Conservation (phyloP, 2,113 vertebrate genomes). For the Puma concolor region DNA sequence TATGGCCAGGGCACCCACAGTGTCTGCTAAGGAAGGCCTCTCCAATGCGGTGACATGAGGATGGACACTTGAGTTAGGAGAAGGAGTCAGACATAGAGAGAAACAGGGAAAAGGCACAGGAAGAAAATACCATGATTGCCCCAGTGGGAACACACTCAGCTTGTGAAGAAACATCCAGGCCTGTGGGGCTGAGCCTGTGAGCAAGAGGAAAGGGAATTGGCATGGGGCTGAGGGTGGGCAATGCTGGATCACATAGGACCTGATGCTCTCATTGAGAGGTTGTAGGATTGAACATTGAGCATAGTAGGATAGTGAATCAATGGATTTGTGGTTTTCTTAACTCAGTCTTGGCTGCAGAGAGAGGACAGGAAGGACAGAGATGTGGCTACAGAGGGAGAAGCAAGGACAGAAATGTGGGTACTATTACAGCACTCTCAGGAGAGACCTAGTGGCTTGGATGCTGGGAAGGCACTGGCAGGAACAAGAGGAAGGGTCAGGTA, state of each 20-base stretch:
- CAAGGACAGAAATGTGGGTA: background rate
- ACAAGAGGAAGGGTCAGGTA: background rate
- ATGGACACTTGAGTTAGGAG: too few relatives aligned
- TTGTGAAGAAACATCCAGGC: background rate
- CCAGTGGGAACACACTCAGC: background rate
- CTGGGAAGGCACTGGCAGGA: background rate
- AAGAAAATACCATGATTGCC: background rate
- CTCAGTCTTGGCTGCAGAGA: background rate
- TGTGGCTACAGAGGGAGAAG: background rate
- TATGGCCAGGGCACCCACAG: background rate
- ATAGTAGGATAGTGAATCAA: background rate
- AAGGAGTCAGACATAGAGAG: background rate
- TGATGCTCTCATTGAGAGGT: background rate
- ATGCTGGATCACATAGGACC: too few relatives aligned
- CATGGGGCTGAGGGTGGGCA: background rate
- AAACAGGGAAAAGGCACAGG: background rate
- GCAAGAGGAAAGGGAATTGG: background rate
- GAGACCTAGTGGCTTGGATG: background rate
- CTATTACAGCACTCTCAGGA: background rate
- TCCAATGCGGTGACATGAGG: background rate
- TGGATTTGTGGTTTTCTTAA: background rate
- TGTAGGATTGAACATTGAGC: background rate
- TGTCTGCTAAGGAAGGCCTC: background rate
- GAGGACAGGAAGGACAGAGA: background rate
- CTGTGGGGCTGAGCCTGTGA: too few relatives aligned